A percentile compares a stretch with the other conserved stretches of the same genome.
phyloP scores from a whole-genome alignment of 30 jellyfish, hydroid and myxozoan genomes.

The Pseudorhiza aurosa region DNA sequence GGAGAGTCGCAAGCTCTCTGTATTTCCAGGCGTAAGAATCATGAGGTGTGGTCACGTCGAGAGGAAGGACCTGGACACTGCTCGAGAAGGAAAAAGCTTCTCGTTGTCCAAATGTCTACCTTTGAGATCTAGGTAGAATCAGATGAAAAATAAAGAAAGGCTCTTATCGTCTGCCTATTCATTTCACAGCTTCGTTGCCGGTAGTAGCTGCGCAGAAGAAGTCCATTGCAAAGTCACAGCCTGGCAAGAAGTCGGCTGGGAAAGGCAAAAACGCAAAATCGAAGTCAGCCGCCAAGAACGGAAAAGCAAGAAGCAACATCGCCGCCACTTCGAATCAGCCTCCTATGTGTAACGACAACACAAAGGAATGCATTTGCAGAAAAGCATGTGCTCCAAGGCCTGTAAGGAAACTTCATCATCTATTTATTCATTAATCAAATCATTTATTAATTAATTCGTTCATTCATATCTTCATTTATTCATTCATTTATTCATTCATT shows the following conservation, averaged over 20 bases:
- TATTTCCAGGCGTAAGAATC: no score
- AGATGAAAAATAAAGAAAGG: no score
- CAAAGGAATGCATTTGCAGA: constrained; percentile 67
- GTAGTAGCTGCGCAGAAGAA: constrained; percentile 17
- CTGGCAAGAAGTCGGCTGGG: not conserved
- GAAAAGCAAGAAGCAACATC: constrained; percentile 54
- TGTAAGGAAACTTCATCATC: constrained; percentile 6
- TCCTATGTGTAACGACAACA: constrained; percentile 55
- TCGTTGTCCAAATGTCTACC: no score
- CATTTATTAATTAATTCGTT: no score
- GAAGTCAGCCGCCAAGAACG: constrained; percentile 26
- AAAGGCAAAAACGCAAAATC: constrained; percentile 22
- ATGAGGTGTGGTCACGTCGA: no score
- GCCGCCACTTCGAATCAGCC: constrained; percentile 64
- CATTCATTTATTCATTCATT: no score
- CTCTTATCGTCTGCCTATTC: not conserved
- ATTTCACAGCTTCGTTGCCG: constrained; percentile 52
- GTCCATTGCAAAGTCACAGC: constrained; percentile 9
- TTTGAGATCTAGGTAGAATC: no score
- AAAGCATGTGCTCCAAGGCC: constrained; percentile 83
- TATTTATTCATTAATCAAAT: no score
- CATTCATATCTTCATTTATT: no score
- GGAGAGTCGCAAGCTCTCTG: no score
- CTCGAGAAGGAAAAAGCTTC: no score
- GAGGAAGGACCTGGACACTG: no score